Evolutionary conservation across 2,797 vertebrate species (phyloP).

Genomic region (Periophthalmus magnuspinnatus): DNA sequence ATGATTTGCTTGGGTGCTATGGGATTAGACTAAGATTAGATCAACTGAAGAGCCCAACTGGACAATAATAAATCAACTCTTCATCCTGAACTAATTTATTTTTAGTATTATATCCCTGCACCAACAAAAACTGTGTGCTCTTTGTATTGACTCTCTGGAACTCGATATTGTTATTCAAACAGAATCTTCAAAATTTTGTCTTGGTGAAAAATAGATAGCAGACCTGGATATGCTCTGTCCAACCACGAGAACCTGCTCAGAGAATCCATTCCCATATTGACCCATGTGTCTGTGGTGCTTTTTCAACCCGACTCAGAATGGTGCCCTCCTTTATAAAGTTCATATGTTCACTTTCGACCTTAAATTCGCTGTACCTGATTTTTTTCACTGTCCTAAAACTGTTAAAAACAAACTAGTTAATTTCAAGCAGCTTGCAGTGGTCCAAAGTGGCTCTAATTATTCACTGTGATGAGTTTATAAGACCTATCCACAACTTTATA

Average conservation of each 20-base stretch:
- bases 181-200: background rate
- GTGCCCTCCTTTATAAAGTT: background rate
- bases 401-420: no score
- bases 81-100: background rate
- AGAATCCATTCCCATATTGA: background rate
- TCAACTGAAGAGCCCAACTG: background rate
- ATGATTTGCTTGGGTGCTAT: no score
- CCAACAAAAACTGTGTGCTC: background rate
- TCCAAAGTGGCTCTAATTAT: no score
- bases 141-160: background rate
- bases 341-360: background rate
- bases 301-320: background rate
- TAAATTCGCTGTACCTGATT: no score
- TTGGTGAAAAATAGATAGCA: background rate
- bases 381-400: no score
- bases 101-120: background rate
- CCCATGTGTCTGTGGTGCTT: background rate
- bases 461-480: no score
- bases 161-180: background rate
- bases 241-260: background rate
- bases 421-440: no score
- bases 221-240: background rate
- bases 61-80: background rate
- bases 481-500: no score
- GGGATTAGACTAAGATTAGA: no score